Evolutionary conservation across 30 jellyfish, hydroid and myxozoan species (phyloP).

Genomic region (Cassiopea andromeda): DNA sequence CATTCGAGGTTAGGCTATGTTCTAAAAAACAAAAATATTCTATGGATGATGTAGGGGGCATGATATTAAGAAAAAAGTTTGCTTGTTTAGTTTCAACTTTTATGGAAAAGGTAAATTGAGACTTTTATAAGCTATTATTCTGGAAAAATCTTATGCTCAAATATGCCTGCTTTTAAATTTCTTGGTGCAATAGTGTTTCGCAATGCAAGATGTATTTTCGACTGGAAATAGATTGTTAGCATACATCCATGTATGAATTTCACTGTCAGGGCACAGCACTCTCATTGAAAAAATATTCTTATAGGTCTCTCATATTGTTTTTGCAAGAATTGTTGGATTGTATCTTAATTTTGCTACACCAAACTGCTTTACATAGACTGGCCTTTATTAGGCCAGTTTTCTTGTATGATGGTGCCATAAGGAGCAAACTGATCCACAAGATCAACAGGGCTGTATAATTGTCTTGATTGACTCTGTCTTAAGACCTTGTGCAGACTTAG

Average conservation of each 20-base stretch:
- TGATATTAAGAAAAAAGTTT: too few relatives aligned
- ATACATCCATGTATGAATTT: constrained; percentile 23
- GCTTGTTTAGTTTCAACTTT: background rate
- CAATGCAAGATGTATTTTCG: background rate
- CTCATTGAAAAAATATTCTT: constrained; percentile 44
- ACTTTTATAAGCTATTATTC: background rate
- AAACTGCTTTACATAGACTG: background rate
- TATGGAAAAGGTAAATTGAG: background rate
- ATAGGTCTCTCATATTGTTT: constrained; percentile 19
- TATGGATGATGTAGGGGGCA: too few relatives aligned
- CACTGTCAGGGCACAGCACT: constrained; percentile 50
- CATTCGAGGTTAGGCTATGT: too few relatives aligned
- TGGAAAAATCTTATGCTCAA: background rate
- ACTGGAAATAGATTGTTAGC: background rate
- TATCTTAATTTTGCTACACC: constrained; percentile 14
- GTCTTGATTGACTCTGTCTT: constrained; percentile 6
- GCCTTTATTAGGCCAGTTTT: background rate
- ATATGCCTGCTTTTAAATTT: too few relatives aligned
- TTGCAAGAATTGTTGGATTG: constrained; percentile 8
- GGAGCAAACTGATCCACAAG: constrained; percentile 21
- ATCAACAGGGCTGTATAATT: constrained; percentile 14
- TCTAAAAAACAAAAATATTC: too few relatives aligned
- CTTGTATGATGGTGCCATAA: background rate
- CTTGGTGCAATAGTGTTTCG: background rate
- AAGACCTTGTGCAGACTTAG: constrained; percentile 19